Conservation (phyloP, 2,888 invertebrate species). For the Ormyrus labotus region DNA sequence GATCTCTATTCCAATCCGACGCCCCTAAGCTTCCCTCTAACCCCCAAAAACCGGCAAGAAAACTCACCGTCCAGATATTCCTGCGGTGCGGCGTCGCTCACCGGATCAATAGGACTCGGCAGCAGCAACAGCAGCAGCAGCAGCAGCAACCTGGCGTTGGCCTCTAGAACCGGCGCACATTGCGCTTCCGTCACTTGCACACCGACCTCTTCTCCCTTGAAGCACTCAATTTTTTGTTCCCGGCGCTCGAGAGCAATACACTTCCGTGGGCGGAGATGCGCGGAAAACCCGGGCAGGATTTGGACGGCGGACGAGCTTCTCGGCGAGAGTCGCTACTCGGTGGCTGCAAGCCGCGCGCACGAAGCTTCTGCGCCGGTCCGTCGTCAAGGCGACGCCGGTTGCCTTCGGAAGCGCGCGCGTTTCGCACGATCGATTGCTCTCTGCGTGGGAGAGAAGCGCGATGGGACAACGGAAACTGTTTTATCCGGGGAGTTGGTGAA, state of each 20-base stretch:
- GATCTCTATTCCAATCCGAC: background rate
- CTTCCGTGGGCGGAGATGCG: too few species aligned
- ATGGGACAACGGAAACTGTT: too few species aligned
- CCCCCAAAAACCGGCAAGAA: background rate
- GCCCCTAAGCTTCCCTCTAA: too few species aligned
- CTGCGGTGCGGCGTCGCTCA: slow-evolving; percentile 61
- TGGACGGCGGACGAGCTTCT: background rate
- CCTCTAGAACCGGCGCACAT: slow-evolving; percentile 16
- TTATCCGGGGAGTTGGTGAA: too few species aligned
- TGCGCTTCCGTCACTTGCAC: slow-evolving; percentile 50
- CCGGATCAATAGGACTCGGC: slow-evolving; percentile 70
- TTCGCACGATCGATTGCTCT: slow-evolving; percentile 60
- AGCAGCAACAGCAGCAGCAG: slow-evolving; percentile 52
- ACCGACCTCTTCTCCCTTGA: too few species aligned
- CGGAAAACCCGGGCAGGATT: background rate
- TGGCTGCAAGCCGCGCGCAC: slow-evolving; percentile 7
- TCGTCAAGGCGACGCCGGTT: slow-evolving; percentile 85
- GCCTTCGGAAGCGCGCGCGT: slow-evolving; percentile 77
- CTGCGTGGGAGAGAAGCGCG: too few species aligned
- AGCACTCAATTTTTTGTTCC: too few species aligned
- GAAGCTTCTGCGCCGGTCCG: slow-evolving; percentile 72
- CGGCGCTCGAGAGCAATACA: too few species aligned
- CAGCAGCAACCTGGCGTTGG: background rate
- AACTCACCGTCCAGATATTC: slow-evolving; percentile 61
- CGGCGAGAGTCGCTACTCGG: background rate